Evolutionary conservation across 2,888 invertebrate genomes (phyloP).

Genomic region (Mesorhabditis sp.): DNA sequence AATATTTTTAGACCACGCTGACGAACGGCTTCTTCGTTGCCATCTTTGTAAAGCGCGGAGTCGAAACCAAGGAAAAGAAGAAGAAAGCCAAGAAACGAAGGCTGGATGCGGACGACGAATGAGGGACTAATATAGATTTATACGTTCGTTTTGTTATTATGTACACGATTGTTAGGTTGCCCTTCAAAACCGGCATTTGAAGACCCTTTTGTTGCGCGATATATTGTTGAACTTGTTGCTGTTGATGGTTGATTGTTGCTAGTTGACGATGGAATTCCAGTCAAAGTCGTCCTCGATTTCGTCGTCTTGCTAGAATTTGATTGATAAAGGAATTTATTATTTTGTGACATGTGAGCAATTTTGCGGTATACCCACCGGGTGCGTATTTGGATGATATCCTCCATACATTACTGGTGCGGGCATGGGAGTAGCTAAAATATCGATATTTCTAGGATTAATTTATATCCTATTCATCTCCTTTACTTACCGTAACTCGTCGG

Average conservation of each 20-base stretch:
- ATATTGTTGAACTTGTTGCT: not conserved
- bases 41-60: slow-evolving; percentile 67
- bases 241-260: slow-evolving; percentile 10
- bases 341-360: no score
- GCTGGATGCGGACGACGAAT: not conserved
- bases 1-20: slow-evolving; percentile 19
- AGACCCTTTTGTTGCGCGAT: not conserved
- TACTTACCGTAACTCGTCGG: no score
- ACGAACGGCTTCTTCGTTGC: slow-evolving; percentile 95
- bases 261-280: slow-evolving; percentile 23
- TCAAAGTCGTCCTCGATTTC: slow-evolving; percentile 35
- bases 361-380: no score
- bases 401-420: no score
- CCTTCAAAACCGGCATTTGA: not conserved
- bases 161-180: not conserved
- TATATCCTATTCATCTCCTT: no score
- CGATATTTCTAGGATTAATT: no score
- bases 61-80: slow-evolving; percentile 7
- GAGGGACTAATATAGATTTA: not conserved
- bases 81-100: not conserved
- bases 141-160: no score
- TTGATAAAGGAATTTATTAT: no score
- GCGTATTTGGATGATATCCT: no score
- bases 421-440: no score
- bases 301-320: slow-evolving; percentile 10